Conservation (phyloP, 2,797 vertebrate genomes). For the Chrosomus eos region DNA sequence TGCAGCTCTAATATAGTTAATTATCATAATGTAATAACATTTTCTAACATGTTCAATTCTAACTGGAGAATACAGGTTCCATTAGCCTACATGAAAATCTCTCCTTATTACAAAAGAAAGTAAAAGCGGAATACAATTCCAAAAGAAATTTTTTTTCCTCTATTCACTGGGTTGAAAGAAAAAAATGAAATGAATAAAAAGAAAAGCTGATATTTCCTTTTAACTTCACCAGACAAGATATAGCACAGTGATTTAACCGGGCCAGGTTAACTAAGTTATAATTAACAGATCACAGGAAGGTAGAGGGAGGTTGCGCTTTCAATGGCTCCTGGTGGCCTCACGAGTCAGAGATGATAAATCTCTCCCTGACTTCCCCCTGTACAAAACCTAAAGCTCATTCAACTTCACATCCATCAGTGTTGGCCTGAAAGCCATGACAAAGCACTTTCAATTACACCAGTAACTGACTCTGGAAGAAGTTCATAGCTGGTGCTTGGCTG, state of each 20-base stretch:
- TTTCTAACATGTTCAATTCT: no score
- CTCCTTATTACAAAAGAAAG: neutral
- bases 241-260: conserved; percentile 71
- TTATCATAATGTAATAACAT: no score
- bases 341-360: conserved; percentile 86
- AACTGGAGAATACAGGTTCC: no score
- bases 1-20: no score
- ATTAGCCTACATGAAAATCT: no score
- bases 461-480: conserved; percentile 86
- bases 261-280: conserved; percentile 81
- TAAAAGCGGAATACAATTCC: neutral
- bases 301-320: conserved; percentile 76
- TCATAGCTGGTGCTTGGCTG: conserved; percentile 77
- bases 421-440: conserved; percentile 90
- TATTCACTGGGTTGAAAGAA: neutral
- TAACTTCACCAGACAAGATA: conserved; percentile 61
- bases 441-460: conserved; percentile 87
- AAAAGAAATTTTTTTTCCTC: neutral
- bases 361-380: conserved; percentile 79
- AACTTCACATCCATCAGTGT: conserved; percentile 92
- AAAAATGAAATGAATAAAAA: neutral
- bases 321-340: conserved; percentile 84
- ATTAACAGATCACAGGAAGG: conserved; percentile 75
- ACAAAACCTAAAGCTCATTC: conserved; percentile 94
- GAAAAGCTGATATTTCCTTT: conserved; percentile 40